Base-by-base conservation (phyloP, 2,113 vertebrate genomes). In the Acrocephalus kingi region DNA sequence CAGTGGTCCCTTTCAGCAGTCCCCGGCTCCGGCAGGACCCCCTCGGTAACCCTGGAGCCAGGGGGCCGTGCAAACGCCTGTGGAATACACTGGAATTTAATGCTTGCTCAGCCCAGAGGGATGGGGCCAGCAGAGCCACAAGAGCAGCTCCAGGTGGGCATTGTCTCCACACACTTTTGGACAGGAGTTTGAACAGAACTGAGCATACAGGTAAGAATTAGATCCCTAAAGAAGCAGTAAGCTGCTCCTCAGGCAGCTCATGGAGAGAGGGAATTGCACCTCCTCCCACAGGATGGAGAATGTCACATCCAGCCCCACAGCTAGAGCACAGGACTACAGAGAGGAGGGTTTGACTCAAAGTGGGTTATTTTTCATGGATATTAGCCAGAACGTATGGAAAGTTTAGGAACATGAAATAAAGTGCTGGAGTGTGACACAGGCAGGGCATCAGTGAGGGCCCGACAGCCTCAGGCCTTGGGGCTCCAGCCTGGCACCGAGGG, bases 381-480 rank as follows among this genome's bases (percentile, higher is more conserved):
- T 95, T 89, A 95, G 96, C 91, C 52, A 64, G 94, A 94, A 87
- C 9, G 13, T 14, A 92, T 12, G 92, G 80, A 97, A 96, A 96
- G 94, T 95, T 95, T 81, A 97, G 95, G 94, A 96, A 95, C 72
- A 67, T 48, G 49, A 87, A 90, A 54, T 95, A 96, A 84, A 82
- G 72, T 59, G 90, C 37, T 81, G 88, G 95, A 93, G 66, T 10
- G 71, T 68, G 94, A 94, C 87, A 95, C 56, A 96, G 96, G 94
- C 88, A 94, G 77, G 91, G 67, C 33, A 64, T 78, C 79, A 39
- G 95, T 39, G 13, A 90, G 30, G 87, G 84, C 54, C 81, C 1
- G 1, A 31, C 6, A 23, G 18, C 59, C 82, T 54, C 69, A 21
- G 23, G 67, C 61, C 68, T 45, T 39, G 74, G 85, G 91, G 27